Percentiles rank a stretch among this genome's conserved stretches.
phyloP scores from a whole-genome alignment of 2,797 vertebrate genomes.

The Pitangus sulphuratus region DNA sequence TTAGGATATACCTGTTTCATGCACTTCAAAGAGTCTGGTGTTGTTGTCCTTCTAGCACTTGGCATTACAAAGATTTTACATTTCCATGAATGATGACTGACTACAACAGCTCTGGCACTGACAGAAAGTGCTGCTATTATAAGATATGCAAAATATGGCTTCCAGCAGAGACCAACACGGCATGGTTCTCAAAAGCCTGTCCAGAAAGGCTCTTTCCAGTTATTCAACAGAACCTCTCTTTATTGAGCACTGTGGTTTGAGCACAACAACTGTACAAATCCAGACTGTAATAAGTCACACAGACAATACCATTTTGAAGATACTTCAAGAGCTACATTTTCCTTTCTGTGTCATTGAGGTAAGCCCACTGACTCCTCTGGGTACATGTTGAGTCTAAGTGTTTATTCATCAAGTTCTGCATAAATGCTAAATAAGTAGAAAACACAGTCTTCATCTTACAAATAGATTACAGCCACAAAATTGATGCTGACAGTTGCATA shows the following conservation, averaged over 20 bases:
- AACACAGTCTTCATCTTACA: background rate
- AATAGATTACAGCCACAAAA: background rate
- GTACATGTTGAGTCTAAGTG: fast-evolving
- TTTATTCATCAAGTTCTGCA: background rate
- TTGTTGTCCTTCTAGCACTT: constrained; percentile 44
- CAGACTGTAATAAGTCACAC: background rate
- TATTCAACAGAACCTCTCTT: background rate
- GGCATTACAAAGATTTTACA: constrained; percentile 31
- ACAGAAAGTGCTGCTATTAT: constrained; percentile 32
- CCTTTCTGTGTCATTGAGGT: background rate
- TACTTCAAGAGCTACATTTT: background rate
- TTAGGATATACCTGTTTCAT: background rate
- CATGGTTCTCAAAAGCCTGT: constrained; percentile 19
- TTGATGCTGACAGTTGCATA: background rate
- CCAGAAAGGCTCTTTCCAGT: constrained; percentile 1
- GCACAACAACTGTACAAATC: background rate
- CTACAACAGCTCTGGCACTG: constrained; percentile 49
- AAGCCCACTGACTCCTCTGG: background rate
- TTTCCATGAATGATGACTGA: constrained; percentile 68
- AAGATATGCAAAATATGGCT: constrained; percentile 53
- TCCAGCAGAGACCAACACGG: constrained; percentile 17
- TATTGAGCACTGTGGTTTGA: background rate
- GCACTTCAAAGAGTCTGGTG: background rate
- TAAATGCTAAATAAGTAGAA: background rate
- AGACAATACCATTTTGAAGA: background rate